Base-by-base conservation (phyloP, 1,140 invertebrate genomes). In the Drosophila mauritiana region DNA sequence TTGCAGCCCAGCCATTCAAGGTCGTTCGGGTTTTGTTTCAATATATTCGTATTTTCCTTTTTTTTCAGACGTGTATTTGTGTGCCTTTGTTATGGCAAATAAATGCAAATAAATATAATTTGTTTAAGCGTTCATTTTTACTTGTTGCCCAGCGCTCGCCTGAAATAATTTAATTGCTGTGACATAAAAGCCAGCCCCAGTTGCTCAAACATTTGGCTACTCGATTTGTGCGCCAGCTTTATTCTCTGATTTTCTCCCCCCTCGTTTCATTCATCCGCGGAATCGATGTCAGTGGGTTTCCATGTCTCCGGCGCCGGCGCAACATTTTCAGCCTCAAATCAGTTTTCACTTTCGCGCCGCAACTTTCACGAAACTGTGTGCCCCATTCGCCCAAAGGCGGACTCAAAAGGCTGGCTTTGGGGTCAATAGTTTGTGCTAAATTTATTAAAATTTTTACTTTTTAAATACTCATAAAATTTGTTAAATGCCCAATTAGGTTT, bases 211-310 rank as follows among this genome's bases (percentile, higher is more conserved):
- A 58, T 57, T 52, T 27, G 58, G 43, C 37, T 54, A 22, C 34
- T 54, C 11, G 39, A 43, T 63, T 78, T 31, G 40, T 11, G 7
- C 63, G 53, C 7, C 42, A 54, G 55, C 62, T 78, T 78, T 76
- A 17, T 54, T 59, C 52, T 45, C 54, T 52, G 40, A 36, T 80
- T 67, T 72, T 36, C 42, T 37, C 15, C 20, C 36, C 4, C 5
- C 40, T 1, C 22, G 10, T n/a, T n/a, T 13, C 27, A 22, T 57
- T 46, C 55, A 34, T 27, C 36, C 27, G 54, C 34, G 34, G 58
- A 78, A 85, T 81, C 73, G 68, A 74, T 85, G 82, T 86, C 78
- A 85, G 78, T 80, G 61, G 73, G 74, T 80, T 73, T 78, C 51
- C 80, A 75, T 69, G 77, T 46, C 68, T 59, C 39, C 51, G 49